A percentile compares a stretch with the other conserved stretches of the same genome.
Conservation (phyloP, 2,888 invertebrate species). For the Xylophagus ater region DNA sequence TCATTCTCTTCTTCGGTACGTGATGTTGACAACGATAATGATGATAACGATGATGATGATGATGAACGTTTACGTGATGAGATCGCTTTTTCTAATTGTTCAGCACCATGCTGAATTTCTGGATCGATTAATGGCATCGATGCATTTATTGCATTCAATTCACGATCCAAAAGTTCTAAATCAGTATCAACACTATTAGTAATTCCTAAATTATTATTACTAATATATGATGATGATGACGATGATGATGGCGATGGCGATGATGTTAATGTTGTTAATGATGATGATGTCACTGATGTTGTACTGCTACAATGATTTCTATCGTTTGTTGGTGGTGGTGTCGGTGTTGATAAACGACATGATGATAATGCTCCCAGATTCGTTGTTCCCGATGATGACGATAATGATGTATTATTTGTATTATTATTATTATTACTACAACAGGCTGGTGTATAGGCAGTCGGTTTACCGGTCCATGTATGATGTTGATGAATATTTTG, state of each 20-base stretch:
- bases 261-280: constrained; percentile 11
- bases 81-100: constrained; percentile 36
- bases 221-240: neutral
- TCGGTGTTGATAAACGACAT: neutral
- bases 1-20: constrained; percentile 53
- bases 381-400: constrained; percentile 13
- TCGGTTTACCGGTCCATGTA: constrained; percentile 1
- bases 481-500: constrained; percentile 12
- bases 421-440: constrained; percentile 4
- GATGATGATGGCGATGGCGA: constrained; percentile 2
- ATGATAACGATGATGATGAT: too few species aligned
- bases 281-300: constrained; percentile 6
- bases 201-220: neutral
- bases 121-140: constrained; percentile 40
- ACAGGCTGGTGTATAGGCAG: constrained; percentile 3
- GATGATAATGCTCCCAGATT: constrained; percentile 13
- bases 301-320: neutral
- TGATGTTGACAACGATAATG: too few species aligned
- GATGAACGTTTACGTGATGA: constrained; percentile 37
- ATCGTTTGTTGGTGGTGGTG: neutral
- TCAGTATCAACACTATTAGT: constrained; percentile 37
- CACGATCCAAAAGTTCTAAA: constrained; percentile 39
- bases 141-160: constrained; percentile 39
- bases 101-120: constrained; percentile 39
- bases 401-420: constrained; percentile 8